Evolutionary conservation across 1,140 invertebrate species (phyloP).

Genomic region (Polyergus mexicanus): DNA sequence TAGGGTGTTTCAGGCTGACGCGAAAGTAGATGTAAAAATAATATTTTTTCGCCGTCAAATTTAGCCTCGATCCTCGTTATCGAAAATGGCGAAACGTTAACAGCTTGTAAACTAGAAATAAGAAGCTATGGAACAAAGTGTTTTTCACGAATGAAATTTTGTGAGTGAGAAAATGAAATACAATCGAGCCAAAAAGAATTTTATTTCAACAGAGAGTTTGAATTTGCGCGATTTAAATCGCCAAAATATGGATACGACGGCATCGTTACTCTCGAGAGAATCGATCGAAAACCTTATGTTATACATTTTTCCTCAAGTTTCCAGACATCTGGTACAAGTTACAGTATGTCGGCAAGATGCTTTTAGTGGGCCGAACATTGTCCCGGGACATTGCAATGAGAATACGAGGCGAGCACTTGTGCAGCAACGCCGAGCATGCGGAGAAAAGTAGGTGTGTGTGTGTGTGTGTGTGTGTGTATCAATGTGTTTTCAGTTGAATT

Average conservation of each 20-base stretch:
- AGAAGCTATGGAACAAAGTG: neutral
- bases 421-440: conserved; percentile 62
- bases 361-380: conserved; percentile 44
- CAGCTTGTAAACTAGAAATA: neutral
- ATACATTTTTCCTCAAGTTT: neutral
- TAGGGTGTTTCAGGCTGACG: neutral
- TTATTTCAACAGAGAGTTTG: neutral
- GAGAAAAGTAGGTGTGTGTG: conserved; percentile 72
- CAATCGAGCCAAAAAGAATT: neutral
- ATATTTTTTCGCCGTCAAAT: neutral
- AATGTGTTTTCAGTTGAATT: conserved; percentile 73
- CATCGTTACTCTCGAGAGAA: neutral
- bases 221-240: neutral
- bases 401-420: conserved; percentile 59
- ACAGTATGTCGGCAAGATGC: neutral
- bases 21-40: neutral
- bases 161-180: neutral
- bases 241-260: neutral
- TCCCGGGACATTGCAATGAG: conserved; percentile 23
- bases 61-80: neutral
- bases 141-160: neutral
- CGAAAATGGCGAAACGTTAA: neutral
- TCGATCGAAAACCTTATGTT: neutral
- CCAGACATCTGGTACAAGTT: neutral
- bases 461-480: conserved; percentile 70